Base-by-base conservation (phyloP, 1,140 invertebrate species). In the Bilobella aurantiaca region DNA sequence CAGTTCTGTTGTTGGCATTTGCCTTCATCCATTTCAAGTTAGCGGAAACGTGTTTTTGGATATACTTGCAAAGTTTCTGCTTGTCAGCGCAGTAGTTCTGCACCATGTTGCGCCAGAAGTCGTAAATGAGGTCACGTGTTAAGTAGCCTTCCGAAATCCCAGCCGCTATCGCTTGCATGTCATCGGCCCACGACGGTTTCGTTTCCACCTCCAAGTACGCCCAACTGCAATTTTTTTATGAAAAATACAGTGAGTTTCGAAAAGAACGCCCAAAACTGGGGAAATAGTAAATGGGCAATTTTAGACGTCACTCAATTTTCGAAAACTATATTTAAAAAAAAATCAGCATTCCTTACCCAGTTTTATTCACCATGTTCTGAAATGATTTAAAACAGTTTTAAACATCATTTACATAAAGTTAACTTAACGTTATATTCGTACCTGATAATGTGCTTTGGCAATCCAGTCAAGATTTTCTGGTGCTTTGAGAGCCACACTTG, bases 121-220 rank as follows among this genome's bases (percentile, higher is more conserved):
- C 84, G 74, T 87, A 84, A 62, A 94, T 92, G 29, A 91, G 79
- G 69, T 87, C 85, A 82, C 86, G 87, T 2, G 89, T 90, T 0
- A 91, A 75, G 30, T 85, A 85, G 0, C 91, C 91, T 78, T 95
- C 92, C 0, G 90, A 79, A n/a, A 91, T 80, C 8, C 93, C 93
- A n/a, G 91, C 91, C 1, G 88, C 87, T 75, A 87, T 92, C 0
- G 90, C 90, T 79, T 95, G 92, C 5, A 88, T 81, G 68, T 82
- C 81, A 75, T 90, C 87, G 2, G 85, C 82, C 76, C 85, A 88
- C 1, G 81, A 79, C 46, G 79, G 75, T 66, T 88, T 83, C 3
- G 88, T 88, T 77, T 89, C 85, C 58, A 91, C 83, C 80, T 91
- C 88, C 18, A 92, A 77, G 69, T 83, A 81, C 1, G 87, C 87